Evolutionary conservation across 2,888 invertebrate genomes (phyloP), one percentile per base, ranked within the genome.

Genomic region (Ochropacha duplaris): DNA sequence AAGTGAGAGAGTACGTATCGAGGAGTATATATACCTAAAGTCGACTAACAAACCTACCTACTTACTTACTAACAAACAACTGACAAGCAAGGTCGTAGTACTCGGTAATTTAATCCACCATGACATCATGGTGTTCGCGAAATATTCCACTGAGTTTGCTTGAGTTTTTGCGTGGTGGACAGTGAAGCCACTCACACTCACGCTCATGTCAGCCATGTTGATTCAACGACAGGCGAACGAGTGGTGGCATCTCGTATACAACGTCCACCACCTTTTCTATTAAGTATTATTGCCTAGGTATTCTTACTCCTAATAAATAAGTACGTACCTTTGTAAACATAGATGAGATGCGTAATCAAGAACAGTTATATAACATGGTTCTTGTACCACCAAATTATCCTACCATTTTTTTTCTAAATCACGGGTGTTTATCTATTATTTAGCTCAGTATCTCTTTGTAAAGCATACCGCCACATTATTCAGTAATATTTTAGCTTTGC

Each of bases 61-160:
- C 22, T 50, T 55, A 55, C 50, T 31, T 54, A 55, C 52, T 49
- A 68, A 73, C 66, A 61, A 61, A 72, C 72, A 74, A 80, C 76
- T 83, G 80, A 86, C 86, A 82, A 70, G 76, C 88, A 87, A 91
- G 89, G 89, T 84, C 88, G 81, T 72, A 78, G 81, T 78, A 36
- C 52, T 78, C 80, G 74, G 88, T 89, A 88, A 90, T 90, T 83
- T 86, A 87, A 90, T 85, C 84, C 86, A 79, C 85, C 88, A 89
- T 91, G 90, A 90, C 88, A 88, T 91, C 90, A 91, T 90, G 86
- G 87, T 72, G 82, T 81, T 83, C 77, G 80, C 70, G 85, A 85
- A 87, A 88, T 87, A 88, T 91, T 89, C 90, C 90, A 86, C 82
- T 72, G 73, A 72, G 79, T 69, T 34, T 70, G 74, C 71, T 72